Evolutionary conservation across 2,113 vertebrate genomes (phyloP).

Genomic region (Leucopsar rothschildi): DNA sequence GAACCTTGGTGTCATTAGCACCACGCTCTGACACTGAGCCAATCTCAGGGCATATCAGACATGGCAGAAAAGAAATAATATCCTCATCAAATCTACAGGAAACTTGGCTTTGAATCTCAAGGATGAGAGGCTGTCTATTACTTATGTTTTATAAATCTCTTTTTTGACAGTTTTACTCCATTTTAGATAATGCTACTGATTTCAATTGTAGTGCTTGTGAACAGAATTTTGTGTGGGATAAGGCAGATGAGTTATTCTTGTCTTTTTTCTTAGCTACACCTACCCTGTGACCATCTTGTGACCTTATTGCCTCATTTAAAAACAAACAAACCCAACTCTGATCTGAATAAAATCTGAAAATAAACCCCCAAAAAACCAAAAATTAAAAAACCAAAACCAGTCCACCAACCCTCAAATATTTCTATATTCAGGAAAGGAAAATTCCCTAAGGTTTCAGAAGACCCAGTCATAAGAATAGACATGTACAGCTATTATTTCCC

Average conservation of each 20-base stretch:
- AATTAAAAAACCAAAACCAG: background rate
- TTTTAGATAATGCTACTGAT: background rate
- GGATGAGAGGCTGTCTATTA: background rate
- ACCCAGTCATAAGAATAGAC: background rate
- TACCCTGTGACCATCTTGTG: background rate
- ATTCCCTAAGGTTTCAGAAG: background rate
- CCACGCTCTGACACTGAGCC: background rate
- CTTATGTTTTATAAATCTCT: background rate
- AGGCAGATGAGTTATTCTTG: background rate
- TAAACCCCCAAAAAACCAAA: fast-evolving
- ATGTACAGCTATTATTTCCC: background rate
- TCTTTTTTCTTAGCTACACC: background rate
- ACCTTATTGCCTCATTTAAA: background rate
- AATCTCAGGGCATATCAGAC: background rate
- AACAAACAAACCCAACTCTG: background rate
- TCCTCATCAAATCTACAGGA: background rate
- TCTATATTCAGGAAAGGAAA: background rate
- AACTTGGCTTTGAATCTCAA: background rate
- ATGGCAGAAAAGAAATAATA: background rate
- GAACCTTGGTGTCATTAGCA: background rate
- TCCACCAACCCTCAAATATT: background rate
- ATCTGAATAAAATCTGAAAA: background rate
- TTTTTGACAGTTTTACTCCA: background rate
- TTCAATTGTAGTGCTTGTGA: background rate
- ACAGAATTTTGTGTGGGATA: background rate